Percentiles rank a stretch among this genome's conserved stretches.
Evolutionary conservation across 2,113 vertebrate genomes (phyloP).

Genomic region (Dasyornis broadbenti): DNA sequence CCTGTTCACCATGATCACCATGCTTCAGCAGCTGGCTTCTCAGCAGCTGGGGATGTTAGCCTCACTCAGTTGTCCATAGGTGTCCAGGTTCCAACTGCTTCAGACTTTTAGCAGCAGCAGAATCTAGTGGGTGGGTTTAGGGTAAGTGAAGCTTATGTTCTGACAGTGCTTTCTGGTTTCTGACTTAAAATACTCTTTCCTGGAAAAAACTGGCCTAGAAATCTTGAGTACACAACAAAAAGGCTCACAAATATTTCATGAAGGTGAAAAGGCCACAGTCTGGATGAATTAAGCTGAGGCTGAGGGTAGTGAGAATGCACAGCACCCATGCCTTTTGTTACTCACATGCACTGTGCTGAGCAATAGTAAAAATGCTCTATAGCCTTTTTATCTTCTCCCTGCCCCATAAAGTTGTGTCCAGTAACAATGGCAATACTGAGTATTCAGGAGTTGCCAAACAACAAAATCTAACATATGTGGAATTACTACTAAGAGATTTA

Average conservation of each 20-base stretch:
- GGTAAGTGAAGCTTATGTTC: not conserved
- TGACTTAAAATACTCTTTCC: not conserved
- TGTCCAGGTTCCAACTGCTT: not conserved
- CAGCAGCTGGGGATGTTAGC: not conserved
- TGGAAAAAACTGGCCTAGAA: not conserved
- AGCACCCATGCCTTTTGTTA: not conserved
- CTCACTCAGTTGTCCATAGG: not conserved
- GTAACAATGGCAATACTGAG: not conserved
- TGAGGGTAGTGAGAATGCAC: rapidly evolving
- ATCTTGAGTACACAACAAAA: not conserved
- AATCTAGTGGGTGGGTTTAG: not conserved
- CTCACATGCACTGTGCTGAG: not conserved
- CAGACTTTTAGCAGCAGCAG: not conserved
- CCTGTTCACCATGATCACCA: not conserved
- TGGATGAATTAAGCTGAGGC: not conserved
- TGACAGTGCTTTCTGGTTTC: not conserved
- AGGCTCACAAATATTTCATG: not conserved
- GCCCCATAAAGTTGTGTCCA: not conserved
- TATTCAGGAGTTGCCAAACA: not conserved
- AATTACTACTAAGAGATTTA: not conserved
- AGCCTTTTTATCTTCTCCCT: not conserved
- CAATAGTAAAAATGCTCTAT: not conserved
- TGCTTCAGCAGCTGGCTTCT: not conserved
- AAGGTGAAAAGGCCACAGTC: not conserved
- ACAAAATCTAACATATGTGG: not conserved